Percentiles rank a stretch among this genome's conserved stretches.
Conservation (phyloP, 2,797 vertebrate genomes). For the Platyrinchus mystaceus region DNA sequence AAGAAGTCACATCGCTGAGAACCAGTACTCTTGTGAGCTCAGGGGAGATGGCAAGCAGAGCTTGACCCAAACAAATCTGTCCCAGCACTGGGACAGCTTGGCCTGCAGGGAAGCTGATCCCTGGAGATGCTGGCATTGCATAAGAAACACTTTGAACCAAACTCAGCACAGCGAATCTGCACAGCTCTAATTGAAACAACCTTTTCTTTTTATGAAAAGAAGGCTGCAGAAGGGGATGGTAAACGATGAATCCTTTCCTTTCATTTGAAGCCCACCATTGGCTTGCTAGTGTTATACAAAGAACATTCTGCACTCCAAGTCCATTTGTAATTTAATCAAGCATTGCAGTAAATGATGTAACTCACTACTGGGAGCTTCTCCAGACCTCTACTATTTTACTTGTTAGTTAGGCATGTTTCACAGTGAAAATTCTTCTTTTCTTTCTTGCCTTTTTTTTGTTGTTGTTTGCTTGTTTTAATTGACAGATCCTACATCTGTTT, state of each 20-base stretch:
- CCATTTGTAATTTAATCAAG: slow-evolving; percentile 21
- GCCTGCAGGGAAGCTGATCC: neutral
- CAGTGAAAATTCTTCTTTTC: neutral
- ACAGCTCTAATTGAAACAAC: slow-evolving; percentile 1
- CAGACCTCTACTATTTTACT: slow-evolving; percentile 37
- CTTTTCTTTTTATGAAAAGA: slow-evolving; percentile 31
- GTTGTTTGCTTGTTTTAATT: neutral
- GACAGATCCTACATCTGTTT: neutral
- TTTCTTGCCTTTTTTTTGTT: accelerated
- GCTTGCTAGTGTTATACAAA: neutral
- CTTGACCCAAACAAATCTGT: neutral
- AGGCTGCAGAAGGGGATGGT: slow-evolving; percentile 1
- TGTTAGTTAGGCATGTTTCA: slow-evolving; percentile 27
- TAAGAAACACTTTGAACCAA: slow-evolving; percentile 12
- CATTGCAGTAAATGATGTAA: neutral
- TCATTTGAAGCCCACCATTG: slow-evolving; percentile 21
- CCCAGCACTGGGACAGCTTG: neutral
- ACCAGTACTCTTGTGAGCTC: neutral
- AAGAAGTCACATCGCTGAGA: neutral
- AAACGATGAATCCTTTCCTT: slow-evolving; percentile 22
- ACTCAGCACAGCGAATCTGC: neutral
- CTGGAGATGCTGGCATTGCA: slow-evolving; percentile 10
- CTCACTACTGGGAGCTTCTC: slow-evolving; percentile 13
- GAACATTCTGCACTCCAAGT: slow-evolving; percentile 7
- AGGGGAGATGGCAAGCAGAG: neutral